A percentile compares a stretch with the other conserved stretches of the same genome.
Evolutionary conservation across 2,797 vertebrate genomes (phyloP).

Genomic region (Odontamblyopus lacepedii): DNA sequence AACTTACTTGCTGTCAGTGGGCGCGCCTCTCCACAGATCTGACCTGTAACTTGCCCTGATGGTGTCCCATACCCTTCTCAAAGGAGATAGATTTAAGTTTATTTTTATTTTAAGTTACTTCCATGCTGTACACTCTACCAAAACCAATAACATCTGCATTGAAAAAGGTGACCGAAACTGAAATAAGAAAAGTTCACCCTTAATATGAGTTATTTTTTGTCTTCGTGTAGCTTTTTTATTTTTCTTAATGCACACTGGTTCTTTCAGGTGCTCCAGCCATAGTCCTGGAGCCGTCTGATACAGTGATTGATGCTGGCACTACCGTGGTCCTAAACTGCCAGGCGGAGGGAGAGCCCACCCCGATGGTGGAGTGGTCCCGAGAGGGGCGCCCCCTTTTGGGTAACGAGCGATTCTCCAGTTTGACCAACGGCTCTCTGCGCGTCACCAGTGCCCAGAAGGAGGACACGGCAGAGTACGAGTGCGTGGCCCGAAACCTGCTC

Average conservation of each 20-base stretch:
- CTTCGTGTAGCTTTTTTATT: neutral
- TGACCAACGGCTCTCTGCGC: conserved; percentile 85
- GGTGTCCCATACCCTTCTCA: no score
- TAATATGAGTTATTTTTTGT: neutral
- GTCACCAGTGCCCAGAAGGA: conserved; percentile 82
- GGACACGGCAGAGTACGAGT: conserved; percentile 92
- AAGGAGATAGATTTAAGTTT: no score
- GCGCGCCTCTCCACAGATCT: no score
- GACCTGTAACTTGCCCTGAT: no score
- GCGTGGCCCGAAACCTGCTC: conserved; percentile 89
- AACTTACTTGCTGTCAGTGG: no score
- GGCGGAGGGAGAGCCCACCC: conserved; percentile 87
- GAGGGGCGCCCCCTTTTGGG: conserved; percentile 77
- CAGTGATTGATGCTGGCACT: conserved; percentile 81
- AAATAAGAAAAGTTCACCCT: no score
- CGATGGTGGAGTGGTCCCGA: conserved; percentile 84
- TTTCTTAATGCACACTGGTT: neutral
- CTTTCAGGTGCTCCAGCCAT: conserved; percentile 86
- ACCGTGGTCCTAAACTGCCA: conserved; percentile 87
- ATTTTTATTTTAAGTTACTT: no score
- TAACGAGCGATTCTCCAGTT: conserved; percentile 69
- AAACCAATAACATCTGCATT: no score
- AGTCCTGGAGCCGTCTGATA: conserved; percentile 82
- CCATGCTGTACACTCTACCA: no score
- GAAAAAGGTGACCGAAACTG: no score